These are phyloP conservation scores for Nothura maculosa DNA, from an alignment of 2,797 vertebrate species.

Conservation along the genomic window DNA sequence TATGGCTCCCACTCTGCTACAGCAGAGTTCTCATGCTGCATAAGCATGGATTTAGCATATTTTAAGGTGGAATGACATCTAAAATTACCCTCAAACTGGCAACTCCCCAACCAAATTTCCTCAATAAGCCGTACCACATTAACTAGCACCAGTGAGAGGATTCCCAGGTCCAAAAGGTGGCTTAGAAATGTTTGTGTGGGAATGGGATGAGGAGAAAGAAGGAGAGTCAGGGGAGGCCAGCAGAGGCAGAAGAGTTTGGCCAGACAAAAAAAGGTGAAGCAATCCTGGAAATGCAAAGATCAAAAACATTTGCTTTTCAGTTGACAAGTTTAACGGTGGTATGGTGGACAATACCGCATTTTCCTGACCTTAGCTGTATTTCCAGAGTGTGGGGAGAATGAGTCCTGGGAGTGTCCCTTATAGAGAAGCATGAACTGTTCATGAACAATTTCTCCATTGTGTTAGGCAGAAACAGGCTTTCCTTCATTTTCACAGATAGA, in stretches of 20 bases:
- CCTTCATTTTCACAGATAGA: slow-evolving; percentile 41
- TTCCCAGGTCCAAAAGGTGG: neutral
- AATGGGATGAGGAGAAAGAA: neutral
- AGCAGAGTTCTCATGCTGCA: neutral
- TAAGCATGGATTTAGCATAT: slow-evolving; percentile 43
- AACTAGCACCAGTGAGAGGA: neutral
- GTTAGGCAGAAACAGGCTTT: slow-evolving; percentile 30
- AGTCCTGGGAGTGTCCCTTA: neutral
- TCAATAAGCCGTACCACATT: neutral
- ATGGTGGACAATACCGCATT: neutral
- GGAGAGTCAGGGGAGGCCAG: neutral
- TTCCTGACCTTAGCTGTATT: neutral
- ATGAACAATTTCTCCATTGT: slow-evolving; percentile 36
- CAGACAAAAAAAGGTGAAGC: neutral
- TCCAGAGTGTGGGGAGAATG: neutral
- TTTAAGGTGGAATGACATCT: slow-evolving; percentile 32
- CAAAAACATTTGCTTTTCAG: neutral
- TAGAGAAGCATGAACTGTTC: slow-evolving; percentile 5
- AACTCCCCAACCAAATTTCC: neutral
- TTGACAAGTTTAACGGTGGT: neutral
- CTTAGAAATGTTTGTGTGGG: neutral
- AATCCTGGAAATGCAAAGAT: neutral
- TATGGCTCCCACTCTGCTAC: neutral
- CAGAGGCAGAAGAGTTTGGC: neutral
- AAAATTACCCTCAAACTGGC: slow-evolving; percentile 27